Evolutionary conservation across 1,140 invertebrate species (phyloP).

Genomic region (Papilio machaon): DNA sequence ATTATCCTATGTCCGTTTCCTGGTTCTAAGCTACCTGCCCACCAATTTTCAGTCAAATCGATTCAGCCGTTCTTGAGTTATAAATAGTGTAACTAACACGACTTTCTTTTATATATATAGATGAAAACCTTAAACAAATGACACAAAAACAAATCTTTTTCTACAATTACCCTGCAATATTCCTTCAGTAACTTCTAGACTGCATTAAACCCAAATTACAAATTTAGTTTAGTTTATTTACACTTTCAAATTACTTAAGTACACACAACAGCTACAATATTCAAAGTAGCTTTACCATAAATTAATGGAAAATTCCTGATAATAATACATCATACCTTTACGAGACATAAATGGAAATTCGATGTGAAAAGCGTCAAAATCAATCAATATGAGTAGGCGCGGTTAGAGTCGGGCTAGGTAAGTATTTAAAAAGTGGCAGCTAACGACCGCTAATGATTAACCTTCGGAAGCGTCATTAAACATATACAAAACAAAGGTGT

Average conservation of each 20-base stretch:
- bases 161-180: not conserved
- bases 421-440: slow-evolving; percentile 44
- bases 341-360: slow-evolving; percentile 43
- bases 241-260: too few species aligned
- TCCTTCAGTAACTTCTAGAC: not conserved
- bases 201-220: not conserved
- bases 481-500: slow-evolving; percentile 6
- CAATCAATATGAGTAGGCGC: slow-evolving; percentile 46
- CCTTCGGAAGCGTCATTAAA: slow-evolving; percentile 15
- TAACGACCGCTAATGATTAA: slow-evolving; percentile 51
- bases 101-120: too few species aligned
- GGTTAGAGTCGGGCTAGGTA: slow-evolving; percentile 9
- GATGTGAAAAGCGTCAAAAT: slow-evolving; percentile 40
- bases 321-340: slow-evolving; percentile 18
- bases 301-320: slow-evolving; percentile 23
- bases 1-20: too few species aligned
- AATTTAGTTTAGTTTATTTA: not conserved
- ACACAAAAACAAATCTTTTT: not conserved
- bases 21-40: too few species aligned
- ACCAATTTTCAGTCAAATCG: too few species aligned
- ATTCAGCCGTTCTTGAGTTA: too few species aligned
- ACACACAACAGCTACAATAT: not conserved
- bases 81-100: too few species aligned
- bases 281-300: not conserved
- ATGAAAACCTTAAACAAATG: not conserved